These are phyloP conservation scores for Oligia fasciuncula DNA, from an alignment of 2,888 invertebrate species.

Conservation along the genomic window DNA sequence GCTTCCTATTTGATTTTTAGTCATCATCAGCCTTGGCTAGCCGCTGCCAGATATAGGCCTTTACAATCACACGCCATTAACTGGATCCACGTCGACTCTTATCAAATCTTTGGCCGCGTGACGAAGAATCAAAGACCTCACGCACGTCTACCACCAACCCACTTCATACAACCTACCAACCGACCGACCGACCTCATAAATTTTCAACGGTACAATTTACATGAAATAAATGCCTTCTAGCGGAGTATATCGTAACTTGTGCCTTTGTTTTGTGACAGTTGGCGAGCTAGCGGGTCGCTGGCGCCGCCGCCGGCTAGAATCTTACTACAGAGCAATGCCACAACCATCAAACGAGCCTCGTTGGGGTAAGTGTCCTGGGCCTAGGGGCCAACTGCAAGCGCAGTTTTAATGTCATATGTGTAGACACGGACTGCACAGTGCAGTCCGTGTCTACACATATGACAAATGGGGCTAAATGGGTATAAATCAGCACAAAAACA, in stretches of 20 bases:
- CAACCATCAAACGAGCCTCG: conserved; percentile 84
- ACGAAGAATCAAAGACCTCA: neutral
- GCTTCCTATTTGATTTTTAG: neutral
- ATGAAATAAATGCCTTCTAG: neutral
- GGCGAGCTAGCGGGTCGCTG: conserved; percentile 77
- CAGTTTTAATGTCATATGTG: neutral
- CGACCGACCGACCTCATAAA: neutral
- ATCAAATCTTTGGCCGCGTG: neutral
- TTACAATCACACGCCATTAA: neutral
- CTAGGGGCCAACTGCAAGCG: neutral
- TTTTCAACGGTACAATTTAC: no score
- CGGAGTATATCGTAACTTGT: neutral
- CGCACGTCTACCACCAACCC: neutral
- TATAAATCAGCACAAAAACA: no score
- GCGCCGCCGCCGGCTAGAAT: conserved; percentile 77
- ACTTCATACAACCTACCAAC: no score
- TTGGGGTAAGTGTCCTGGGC: conserved; percentile 75
- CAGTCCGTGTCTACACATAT: neutral
- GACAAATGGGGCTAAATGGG: neutral
- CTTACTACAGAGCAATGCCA: conserved; percentile 81
- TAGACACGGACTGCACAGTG: no score
- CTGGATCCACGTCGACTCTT: neutral
- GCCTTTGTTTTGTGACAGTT: conserved; percentile 69
- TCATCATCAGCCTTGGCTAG: neutral
- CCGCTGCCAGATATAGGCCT: no score